A percentile compares a stretch with the other conserved stretches of the same genome.
Conservation (phyloP, 2,113 vertebrate species). For the Lampris incognitus region DNA sequence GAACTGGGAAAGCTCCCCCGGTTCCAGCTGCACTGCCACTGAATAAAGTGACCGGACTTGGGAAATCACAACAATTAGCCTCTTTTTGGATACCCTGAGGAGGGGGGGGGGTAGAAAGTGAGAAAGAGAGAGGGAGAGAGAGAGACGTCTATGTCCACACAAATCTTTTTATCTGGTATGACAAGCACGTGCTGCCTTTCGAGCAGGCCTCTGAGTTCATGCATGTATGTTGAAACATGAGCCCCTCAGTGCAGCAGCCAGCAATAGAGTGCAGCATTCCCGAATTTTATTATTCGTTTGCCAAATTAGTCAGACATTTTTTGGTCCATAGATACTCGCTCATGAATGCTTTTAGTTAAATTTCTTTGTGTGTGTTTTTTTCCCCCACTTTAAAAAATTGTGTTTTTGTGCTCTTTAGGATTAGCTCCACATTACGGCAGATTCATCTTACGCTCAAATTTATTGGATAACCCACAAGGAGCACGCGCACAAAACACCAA, state of each 20-base stretch:
- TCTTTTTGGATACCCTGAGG: slow-evolving; percentile 25
- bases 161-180: slow-evolving; percentile 38
- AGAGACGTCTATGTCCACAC: slow-evolving; percentile 12
- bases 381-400: no score
- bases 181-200: not conserved
- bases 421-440: no score
- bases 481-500: no score
- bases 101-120: slow-evolving; percentile 13
- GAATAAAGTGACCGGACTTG: slow-evolving; percentile 52
- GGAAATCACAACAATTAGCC: slow-evolving; percentile 46
- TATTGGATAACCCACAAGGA: no score
- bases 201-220: not conserved
- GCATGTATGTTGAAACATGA: slow-evolving; percentile 10
- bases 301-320: no score
- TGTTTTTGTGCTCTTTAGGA: no score
- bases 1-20: slow-evolving; percentile 42
- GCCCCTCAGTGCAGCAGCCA: not conserved
- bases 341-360: no score
- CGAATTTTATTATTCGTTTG: no score
- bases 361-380: no score
- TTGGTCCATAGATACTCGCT: no score
- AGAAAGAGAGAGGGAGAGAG: slow-evolving; percentile 14
- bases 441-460: no score
- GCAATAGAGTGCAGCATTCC: no score
- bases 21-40: slow-evolving; percentile 28